These are phyloP conservation scores for Drosophila saltans DNA, from an alignment of 1,140 invertebrate genomes.

Conservation along the genomic window DNA sequence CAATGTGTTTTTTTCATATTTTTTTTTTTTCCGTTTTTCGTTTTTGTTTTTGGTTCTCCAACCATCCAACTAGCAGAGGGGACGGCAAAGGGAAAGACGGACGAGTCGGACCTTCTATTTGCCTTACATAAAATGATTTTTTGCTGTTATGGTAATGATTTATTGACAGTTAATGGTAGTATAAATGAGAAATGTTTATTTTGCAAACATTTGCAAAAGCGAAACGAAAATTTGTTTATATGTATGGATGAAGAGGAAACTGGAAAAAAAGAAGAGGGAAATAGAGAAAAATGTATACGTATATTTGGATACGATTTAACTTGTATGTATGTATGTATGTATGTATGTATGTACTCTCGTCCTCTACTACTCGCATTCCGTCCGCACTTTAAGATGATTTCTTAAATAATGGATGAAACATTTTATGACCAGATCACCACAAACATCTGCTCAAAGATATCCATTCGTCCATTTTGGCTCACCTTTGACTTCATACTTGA, in stretches of 20 bases:
- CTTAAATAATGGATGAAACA: background rate
- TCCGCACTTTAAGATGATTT: constrained; percentile 1
- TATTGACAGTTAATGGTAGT: constrained; percentile 53
- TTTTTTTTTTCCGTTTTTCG: background rate
- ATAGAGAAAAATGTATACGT: no score
- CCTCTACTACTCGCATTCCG: no score
- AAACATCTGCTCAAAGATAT: constrained; percentile 11
- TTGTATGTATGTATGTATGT: no score
- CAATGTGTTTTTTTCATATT: constrained; percentile 44
- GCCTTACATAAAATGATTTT: constrained; percentile 52
- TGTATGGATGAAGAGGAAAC: background rate
- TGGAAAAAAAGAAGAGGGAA: background rate
- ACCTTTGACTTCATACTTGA: constrained; percentile 8
- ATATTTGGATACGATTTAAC: background rate
- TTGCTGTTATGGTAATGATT: constrained; percentile 83
- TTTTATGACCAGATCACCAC: constrained; percentile 11
- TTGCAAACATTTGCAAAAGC: constrained; percentile 40
- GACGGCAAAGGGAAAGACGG: background rate
- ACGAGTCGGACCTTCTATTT: constrained; percentile 26
- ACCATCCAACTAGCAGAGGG: background rate
- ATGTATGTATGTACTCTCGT: background rate
- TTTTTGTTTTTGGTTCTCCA: background rate
- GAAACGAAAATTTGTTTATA: constrained; percentile 35
- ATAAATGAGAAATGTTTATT: constrained; percentile 57
- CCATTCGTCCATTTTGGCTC: background rate